A percentile compares a stretch with the other conserved stretches of the same genome.
phyloP scores from a whole-genome alignment of 2,113 vertebrate species.

The Neotragus pygmaeus region DNA sequence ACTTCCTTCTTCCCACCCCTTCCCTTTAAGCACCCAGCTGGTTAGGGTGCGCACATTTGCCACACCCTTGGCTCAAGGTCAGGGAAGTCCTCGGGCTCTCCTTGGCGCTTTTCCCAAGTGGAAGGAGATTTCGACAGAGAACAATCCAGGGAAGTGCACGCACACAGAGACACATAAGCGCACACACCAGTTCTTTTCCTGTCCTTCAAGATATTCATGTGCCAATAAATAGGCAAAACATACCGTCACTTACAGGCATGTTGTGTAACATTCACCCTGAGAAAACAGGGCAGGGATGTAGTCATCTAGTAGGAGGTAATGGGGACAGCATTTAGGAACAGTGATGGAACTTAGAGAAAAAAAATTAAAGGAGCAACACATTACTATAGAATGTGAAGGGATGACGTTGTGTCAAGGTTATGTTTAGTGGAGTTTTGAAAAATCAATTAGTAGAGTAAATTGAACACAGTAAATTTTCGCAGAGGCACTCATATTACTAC shows the following conservation, averaged over 20 bases:
- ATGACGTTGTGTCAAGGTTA: background rate
- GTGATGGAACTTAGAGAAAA: background rate
- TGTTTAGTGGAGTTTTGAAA: background rate
- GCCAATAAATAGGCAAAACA: constrained; percentile 8
- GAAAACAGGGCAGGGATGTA: background rate
- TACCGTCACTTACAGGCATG: background rate
- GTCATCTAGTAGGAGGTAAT: background rate
- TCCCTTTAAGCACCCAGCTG: background rate
- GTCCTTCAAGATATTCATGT: constrained; percentile 31
- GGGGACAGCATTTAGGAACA: background rate
- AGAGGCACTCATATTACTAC: background rate
- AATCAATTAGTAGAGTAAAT: background rate
- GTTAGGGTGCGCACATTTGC: background rate
- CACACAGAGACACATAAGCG: background rate
- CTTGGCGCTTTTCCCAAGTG: constrained; percentile 52
- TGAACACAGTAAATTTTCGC: background rate
- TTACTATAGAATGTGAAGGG: background rate
- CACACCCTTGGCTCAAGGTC: constrained; percentile 54
- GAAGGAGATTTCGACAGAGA: constrained; percentile 65
- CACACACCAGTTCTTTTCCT: constrained; percentile 25
- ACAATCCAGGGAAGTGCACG: constrained; percentile 66
- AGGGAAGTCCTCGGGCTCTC: constrained; percentile 71
- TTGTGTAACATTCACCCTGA: background rate
- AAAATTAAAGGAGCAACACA: constrained; percentile 1
- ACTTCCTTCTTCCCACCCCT: background rate